Evolutionary conservation across 2,888 invertebrate species (phyloP).

Genomic region (Eilema sororculum): DNA sequence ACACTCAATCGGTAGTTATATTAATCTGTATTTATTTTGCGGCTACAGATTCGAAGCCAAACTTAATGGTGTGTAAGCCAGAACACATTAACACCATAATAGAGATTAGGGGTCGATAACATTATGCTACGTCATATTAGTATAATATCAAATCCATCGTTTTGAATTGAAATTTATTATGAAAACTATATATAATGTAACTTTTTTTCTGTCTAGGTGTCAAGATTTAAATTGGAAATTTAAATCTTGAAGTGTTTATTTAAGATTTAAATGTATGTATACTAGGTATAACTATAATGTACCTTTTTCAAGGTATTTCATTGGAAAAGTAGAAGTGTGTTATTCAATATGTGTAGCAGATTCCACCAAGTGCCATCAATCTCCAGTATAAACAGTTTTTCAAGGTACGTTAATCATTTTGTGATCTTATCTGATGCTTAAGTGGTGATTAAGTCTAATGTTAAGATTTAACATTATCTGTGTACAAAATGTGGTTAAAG

Average conservation of each 20-base stretch:
- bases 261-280: too few species aligned
- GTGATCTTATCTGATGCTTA: not conserved
- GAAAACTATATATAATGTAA: not conserved
- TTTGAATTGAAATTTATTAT: not conserved
- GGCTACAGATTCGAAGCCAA: slow-evolving; percentile 69
- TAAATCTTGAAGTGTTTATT: too few species aligned
- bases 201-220: too few species aligned
- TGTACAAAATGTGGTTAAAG: too few species aligned
- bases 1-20: slow-evolving; percentile 72
- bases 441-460: not conserved
- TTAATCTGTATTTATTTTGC: slow-evolving; percentile 85
- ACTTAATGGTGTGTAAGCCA: slow-evolving; percentile 82
- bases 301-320: too few species aligned
- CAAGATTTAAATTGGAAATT: too few species aligned
- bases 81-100: slow-evolving; percentile 78
- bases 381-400: too few species aligned
- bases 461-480: not conserved
- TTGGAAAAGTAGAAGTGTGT: too few species aligned
- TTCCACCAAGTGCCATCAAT: too few species aligned
- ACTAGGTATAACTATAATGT: not conserved
- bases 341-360: too few species aligned
- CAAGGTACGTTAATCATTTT: not conserved
- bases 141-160: slow-evolving; percentile 4
- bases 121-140: slow-evolving; percentile 61
- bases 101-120: slow-evolving; percentile 71